These are phyloP conservation scores for Polydrusus tereticollis DNA, from an alignment of 2,888 invertebrate genomes.

Conservation along the genomic window DNA sequence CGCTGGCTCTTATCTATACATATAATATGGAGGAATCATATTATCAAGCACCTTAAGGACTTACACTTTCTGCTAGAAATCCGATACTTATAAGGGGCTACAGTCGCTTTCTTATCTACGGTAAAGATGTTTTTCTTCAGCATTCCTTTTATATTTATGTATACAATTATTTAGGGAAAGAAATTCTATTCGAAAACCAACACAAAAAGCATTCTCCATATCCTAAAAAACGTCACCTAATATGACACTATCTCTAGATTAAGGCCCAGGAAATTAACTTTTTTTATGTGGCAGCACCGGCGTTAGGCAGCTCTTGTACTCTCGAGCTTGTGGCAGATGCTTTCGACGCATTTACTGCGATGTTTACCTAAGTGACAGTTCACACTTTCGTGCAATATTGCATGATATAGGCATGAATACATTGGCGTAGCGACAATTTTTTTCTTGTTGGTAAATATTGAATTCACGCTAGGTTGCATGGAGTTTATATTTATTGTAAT, in stretches of 20 bases:
- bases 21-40: no score
- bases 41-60: no score
- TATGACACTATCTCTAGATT: constrained; percentile 2
- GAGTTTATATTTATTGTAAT: no score
- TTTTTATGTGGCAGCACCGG: constrained; percentile 2
- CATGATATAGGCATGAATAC: not conserved
- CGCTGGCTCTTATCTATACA: no score
- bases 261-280: not conserved
- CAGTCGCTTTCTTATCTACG: no score
- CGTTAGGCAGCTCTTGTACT: not conserved
- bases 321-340: constrained; percentile 27
- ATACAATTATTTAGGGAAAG: no score
- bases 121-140: no score
- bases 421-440: constrained; percentile 2
- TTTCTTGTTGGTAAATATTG: no score
- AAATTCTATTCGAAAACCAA: not conserved
- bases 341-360: constrained; percentile 32
- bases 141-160: no score
- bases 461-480: no score
- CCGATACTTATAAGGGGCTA: no score
- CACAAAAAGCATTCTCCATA: not conserved
- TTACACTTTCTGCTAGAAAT: no score
- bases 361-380: constrained; percentile 29
- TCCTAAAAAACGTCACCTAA: not conserved
- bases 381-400: constrained; percentile 20